These are phyloP conservation scores for Cepphus grylle DNA, from an alignment of 2,113 vertebrate species.

Conservation along the genomic window DNA sequence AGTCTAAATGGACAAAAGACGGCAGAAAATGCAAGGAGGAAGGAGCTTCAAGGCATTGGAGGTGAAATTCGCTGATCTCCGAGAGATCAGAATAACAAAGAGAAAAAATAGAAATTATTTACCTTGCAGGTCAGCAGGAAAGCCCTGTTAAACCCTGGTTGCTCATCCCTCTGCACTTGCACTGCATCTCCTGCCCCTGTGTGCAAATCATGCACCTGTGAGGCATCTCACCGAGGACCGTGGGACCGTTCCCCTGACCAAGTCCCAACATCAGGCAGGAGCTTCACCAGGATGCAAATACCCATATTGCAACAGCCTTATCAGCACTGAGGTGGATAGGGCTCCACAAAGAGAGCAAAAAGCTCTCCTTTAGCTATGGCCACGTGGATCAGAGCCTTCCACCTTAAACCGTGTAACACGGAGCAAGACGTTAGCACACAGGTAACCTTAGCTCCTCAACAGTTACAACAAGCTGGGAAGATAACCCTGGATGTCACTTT, in stretches of 20 bases:
- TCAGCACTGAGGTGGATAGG: not conserved
- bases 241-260: not conserved
- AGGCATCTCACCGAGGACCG: not conserved
- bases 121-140: not conserved
- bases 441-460: not conserved
- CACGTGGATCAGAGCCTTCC: not conserved
- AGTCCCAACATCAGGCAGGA: not conserved
- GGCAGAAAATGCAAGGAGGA: not conserved
- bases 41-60: not conserved
- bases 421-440: not conserved
- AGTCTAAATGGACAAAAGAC: not conserved
- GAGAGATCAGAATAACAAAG: not conserved
- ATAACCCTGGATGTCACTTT: not conserved
- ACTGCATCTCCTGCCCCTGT: not conserved
- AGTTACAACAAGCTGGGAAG: not conserved
- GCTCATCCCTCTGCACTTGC: not conserved
- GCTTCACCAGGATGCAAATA: not conserved
- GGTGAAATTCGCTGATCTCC: not conserved
- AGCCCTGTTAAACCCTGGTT: not conserved
- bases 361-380: not conserved
- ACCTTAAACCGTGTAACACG: accelerated
- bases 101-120: not conserved
- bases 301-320: not conserved
- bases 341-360: not conserved
- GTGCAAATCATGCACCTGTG: not conserved